phyloP scores from a whole-genome alignment of 2,888 invertebrate genomes.

The Nysson spinosus region DNA sequence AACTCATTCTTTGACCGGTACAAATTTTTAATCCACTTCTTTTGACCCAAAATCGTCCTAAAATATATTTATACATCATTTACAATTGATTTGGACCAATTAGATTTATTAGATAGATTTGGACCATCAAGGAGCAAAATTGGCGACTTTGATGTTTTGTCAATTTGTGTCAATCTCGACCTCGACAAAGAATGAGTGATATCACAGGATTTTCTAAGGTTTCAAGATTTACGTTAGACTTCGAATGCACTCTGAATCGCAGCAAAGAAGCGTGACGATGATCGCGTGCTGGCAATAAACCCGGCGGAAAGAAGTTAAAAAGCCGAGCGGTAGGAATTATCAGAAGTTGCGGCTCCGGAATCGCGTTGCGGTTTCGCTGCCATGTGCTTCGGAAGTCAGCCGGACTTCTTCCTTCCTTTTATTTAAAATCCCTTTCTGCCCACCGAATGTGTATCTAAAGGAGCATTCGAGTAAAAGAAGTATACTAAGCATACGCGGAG shows the following conservation, averaged over 20 bases:
- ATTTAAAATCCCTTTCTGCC: neutral
- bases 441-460: neutral
- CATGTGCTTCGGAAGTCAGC: constrained; percentile 67
- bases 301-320: constrained; percentile 14
- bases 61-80: no score
- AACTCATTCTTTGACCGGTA: no score
- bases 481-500: constrained; percentile 3
- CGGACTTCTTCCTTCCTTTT: constrained; percentile 18
- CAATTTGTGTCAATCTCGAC: no score
- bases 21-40: no score
- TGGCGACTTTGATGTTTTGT: no score
- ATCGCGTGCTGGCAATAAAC: constrained; percentile 21
- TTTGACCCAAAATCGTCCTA: no score
- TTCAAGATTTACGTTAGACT: no score
- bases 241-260: neutral
- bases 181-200: no score
- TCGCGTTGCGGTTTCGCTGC: constrained; percentile 67
- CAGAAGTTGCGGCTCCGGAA: constrained; percentile 57
- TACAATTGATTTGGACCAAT: no score
- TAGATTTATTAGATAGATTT: no score
- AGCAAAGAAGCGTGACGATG: constrained; percentile 11
- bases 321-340: constrained; percentile 29
- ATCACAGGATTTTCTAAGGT: no score
- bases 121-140: no score
- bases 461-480: neutral